These are phyloP conservation scores for Sebastes oblongus DNA, from an alignment of 2,797 vertebrate genomes.

Conservation along the genomic window DNA sequence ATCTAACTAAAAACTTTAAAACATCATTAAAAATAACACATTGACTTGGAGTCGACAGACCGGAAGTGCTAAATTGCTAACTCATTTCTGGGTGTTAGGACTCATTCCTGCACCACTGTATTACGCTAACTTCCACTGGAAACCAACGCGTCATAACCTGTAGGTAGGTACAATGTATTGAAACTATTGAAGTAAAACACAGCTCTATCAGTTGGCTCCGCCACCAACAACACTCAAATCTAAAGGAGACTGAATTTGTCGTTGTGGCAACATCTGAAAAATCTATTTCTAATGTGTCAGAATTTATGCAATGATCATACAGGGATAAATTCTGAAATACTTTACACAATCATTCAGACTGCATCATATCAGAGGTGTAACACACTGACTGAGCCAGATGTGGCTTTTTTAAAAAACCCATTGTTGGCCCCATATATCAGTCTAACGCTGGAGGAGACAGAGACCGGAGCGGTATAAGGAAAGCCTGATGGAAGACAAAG, in stretches of 20 bases:
- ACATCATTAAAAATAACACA: too few species aligned
- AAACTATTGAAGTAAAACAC: too few species aligned
- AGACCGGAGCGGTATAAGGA: background rate
- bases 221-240: background rate
- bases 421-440: background rate
- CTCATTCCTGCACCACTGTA: too few species aligned
- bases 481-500: constrained; percentile 28
- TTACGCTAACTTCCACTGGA: background rate
- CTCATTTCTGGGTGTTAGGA: too few species aligned
- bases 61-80: too few species aligned
- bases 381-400: background rate
- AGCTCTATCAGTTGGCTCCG: background rate
- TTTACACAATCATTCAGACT: background rate
- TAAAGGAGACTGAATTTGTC: background rate
- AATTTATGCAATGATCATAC: background rate
- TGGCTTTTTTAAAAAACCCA: background rate
- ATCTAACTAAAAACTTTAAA: too few species aligned
- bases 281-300: background rate
- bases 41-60: too few species aligned
- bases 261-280: background rate
- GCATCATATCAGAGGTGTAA: background rate
- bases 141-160: background rate
- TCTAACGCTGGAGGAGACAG: constrained; percentile 15
- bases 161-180: background rate
- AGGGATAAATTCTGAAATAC: background rate